Base-by-base conservation (phyloP, 1,140 invertebrate species). In the Latrodectus geometricus region DNA sequence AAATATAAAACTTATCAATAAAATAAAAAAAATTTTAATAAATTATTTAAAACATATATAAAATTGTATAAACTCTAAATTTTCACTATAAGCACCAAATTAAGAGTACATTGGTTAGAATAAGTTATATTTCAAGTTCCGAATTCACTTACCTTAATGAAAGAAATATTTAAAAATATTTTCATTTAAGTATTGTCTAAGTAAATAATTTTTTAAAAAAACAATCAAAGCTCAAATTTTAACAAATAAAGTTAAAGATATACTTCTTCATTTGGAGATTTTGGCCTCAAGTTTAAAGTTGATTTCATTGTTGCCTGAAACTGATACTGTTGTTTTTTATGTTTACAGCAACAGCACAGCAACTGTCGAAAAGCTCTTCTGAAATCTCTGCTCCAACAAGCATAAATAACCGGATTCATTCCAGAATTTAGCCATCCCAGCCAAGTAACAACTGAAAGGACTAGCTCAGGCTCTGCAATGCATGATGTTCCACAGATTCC, bases 341-440 rank as follows among this genome's bases (percentile, higher is more conserved):
- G 73, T 49, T 87, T 68, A 68, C 83, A 89, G 61, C 86, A 85
- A 8, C 82, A 81, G 79, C 89, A 90, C 9, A 90, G 68, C 69
- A 90, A 76, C 66, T 89, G 89, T n/a, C 88, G 74, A 87, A 92
- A 92, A 23, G 91, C 91, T 65, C 97, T 95, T 92, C 97, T 93
- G 92, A 99, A 99, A 91, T 99, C 97, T 90, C 95, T 93, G 91
- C 96, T 98, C 96, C 97, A 98, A 90, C 96, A 98, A 4, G 97
- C 97, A 91, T 99, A 99, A 89, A 99, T 99, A 77, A 98, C 95
- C 2, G 97, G 97, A 92, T 98, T 99, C 96, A 99, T 97, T 70
- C 96, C 95, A 48, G 97, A 99, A 92, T 99, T 99, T 89, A 99
- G 96, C 96, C 99, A 99, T 72, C 98, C 98, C 7, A 99, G 94